phyloP scores from a whole-genome alignment of 2,797 vertebrate species.

The Lithobates pipiens region DNA sequence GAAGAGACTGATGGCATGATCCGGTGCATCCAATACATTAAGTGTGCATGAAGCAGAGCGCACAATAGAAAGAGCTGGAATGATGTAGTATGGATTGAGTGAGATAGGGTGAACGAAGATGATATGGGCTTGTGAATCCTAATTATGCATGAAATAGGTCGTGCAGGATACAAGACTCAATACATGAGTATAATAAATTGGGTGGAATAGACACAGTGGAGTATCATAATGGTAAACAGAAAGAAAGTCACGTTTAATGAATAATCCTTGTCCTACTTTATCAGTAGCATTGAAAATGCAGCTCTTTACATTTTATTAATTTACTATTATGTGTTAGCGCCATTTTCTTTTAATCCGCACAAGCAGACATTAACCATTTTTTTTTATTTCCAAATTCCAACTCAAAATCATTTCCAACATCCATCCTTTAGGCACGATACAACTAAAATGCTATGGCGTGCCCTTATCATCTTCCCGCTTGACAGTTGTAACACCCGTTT shows the following conservation, averaged over 20 bases:
- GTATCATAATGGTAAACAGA: not conserved
- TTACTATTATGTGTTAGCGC: not conserved
- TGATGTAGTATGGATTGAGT: constrained; percentile 13
- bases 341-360: not conserved
- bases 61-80: not conserved
- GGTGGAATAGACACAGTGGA: not conserved
- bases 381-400: no score
- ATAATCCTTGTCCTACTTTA: not conserved
- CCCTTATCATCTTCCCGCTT: not conserved
- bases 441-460: not conserved
- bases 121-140: not conserved
- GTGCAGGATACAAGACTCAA: not conserved
- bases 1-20: not conserved
- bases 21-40: not conserved
- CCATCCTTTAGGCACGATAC: not conserved
- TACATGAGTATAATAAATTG: constrained; percentile 1
- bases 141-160: constrained; percentile 15
- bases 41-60: not conserved
- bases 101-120: not conserved
- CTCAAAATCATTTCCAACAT: not conserved
- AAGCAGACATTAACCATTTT: not conserved
- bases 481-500: not conserved
- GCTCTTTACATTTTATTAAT: not conserved
- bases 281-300: not conserved
- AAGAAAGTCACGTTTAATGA: not conserved